These are phyloP conservation scores for Macrobrachium nipponense DNA, from an alignment of 1,140 invertebrate genomes.

Conservation along the genomic window DNA sequence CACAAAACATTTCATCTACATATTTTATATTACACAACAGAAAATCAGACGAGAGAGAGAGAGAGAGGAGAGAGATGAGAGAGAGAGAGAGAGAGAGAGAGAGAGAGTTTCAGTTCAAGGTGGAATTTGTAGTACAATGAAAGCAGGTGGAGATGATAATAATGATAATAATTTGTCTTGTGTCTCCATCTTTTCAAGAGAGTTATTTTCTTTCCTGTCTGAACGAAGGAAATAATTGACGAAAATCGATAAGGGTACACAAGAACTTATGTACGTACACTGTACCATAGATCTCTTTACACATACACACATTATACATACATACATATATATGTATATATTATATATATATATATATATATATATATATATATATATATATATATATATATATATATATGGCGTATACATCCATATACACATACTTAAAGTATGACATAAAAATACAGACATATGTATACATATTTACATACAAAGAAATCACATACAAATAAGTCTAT, in stretches of 20 bases:
- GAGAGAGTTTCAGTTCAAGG: no score
- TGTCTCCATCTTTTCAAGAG: no score
- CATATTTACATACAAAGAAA: not conserved
- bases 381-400: not conserved
- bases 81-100: no score
- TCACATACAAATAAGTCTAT: not conserved
- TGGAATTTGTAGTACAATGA: no score
- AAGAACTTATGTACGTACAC: not conserved
- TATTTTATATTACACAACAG: no score
- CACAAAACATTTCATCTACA: no score
- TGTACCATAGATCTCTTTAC: not conserved
- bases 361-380: slow-evolving; percentile 8
- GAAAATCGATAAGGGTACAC: not conserved
- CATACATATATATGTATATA: not conserved
- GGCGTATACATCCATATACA: not conserved
- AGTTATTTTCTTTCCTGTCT: no score
- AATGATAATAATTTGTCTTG: no score
- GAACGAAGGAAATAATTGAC: not conserved
- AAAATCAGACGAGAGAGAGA: no score
- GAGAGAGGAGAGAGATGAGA: no score
- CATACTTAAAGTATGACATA: not conserved
- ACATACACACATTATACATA: not conserved
- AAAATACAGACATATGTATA: no score
- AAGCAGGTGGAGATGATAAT: no score
- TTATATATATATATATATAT: slow-evolving; percentile 14